Conservation (phyloP, 2,113 vertebrate species). For the Trematocara unimaculatum region DNA sequence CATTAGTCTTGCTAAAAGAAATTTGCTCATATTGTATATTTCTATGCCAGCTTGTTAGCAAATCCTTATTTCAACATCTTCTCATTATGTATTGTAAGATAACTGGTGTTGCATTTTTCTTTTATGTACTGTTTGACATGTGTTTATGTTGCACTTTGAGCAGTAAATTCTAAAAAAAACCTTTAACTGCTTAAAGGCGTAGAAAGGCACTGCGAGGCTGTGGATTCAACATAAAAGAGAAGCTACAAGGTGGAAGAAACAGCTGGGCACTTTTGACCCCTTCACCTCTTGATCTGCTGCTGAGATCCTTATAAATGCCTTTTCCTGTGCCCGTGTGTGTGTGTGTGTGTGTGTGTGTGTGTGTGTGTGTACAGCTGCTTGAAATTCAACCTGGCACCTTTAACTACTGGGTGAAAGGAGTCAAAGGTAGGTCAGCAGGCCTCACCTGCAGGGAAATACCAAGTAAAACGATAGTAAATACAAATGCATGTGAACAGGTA, state of each 20-base stretch:
- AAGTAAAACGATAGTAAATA: neutral
- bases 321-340: neutral
- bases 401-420: neutral
- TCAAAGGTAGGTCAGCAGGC: neutral
- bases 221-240: neutral
- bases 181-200: neutral
- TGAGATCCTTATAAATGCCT: neutral
- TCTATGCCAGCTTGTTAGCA: slow-evolving; percentile 7
- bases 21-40: neutral
- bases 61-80: neutral
- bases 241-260: neutral
- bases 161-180: neutral
- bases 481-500: neutral
- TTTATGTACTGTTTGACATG: neutral
- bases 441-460: neutral
- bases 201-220: neutral
- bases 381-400: neutral
- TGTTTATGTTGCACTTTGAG: neutral
- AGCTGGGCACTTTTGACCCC: slow-evolving; percentile 11
- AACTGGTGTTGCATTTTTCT: neutral
- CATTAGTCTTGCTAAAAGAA: slow-evolving; percentile 12
- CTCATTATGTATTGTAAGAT: neutral
- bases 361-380: neutral
- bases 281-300: neutral
- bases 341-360: neutral